Percentiles rank a stretch among this genome's conserved stretches.
These are phyloP conservation scores for Physeter macrocephalus DNA, from an alignment of 2,113 vertebrate genomes.

Conservation along the genomic window DNA sequence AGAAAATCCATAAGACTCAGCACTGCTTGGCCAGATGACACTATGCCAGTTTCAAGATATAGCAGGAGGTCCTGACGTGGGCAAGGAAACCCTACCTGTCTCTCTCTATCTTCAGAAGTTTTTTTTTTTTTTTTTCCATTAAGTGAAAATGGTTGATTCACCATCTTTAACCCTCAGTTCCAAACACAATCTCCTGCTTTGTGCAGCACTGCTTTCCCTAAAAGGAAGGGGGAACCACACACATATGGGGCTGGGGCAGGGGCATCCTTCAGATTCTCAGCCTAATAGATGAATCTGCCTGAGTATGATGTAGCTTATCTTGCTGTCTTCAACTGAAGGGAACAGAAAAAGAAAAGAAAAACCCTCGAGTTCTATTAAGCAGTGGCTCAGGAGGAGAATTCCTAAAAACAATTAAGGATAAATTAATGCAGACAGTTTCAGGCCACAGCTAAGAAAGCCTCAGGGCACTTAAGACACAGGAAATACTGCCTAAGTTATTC, in stretches of 20 bases:
- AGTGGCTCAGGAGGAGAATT: constrained; percentile 32
- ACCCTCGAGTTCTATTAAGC: constrained; percentile 32
- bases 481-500: not conserved
- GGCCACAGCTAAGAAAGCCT: constrained; percentile 41
- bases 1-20: not conserved
- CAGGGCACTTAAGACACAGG: not conserved
- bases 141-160: not conserved
- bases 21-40: not conserved
- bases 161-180: not conserved
- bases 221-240: not conserved
- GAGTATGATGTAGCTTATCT: not conserved
- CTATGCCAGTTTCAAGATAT: not conserved
- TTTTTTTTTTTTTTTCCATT: not conserved
- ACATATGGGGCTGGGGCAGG: not conserved
- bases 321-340: not conserved
- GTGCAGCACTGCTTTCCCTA: not conserved
- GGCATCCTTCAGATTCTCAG: not conserved
- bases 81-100: not conserved
- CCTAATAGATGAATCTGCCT: not conserved
- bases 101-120: not conserved
- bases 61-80: too few relatives aligned
- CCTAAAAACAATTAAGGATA: constrained; percentile 54
- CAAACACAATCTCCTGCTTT: not conserved
- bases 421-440: constrained; percentile 59
- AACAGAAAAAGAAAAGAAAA: not conserved